phyloP scores from a whole-genome alignment of 2,888 invertebrate genomes.

The Trissoscelio sp. region DNA sequence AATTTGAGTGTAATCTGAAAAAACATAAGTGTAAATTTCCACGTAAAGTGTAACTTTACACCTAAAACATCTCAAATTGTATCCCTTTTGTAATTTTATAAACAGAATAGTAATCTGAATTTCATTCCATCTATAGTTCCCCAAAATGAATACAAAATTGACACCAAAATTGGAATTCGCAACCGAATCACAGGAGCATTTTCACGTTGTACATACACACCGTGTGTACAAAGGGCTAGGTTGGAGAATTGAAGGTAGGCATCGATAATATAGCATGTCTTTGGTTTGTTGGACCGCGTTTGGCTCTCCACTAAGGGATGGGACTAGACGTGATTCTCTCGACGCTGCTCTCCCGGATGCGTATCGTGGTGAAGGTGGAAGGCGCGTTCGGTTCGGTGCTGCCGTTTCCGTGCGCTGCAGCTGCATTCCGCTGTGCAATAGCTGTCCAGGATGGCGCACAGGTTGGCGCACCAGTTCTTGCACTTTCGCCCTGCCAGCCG shows the following conservation, averaged over 20 bases:
- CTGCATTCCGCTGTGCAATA: slow-evolving; percentile 57
- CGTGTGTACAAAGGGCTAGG: slow-evolving; percentile 81
- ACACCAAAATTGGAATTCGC: too few species aligned
- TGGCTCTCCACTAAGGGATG: slow-evolving; percentile 81
- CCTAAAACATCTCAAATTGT: too few species aligned
- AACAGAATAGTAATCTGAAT: too few species aligned
- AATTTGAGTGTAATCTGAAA: too few species aligned
- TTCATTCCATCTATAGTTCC: too few species aligned
- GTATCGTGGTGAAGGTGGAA: slow-evolving; percentile 81
- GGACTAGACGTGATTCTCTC: slow-evolving; percentile 83
- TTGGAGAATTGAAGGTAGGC: slow-evolving; percentile 77
- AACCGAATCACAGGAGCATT: too few species aligned
- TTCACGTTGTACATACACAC: slow-evolving; percentile 72
- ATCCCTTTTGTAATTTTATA: too few species aligned
- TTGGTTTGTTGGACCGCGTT: slow-evolving; percentile 58
- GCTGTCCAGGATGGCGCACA: slow-evolving; percentile 69
- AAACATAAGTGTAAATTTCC: too few species aligned
- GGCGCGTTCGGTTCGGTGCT: slow-evolving; percentile 74
- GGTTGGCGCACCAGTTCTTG: slow-evolving; percentile 70
- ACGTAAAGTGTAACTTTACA: too few species aligned
- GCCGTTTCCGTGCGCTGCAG: slow-evolving; percentile 55
- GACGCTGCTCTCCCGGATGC: slow-evolving; percentile 83
- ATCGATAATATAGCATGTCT: slow-evolving; percentile 61
- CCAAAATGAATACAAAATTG: too few species aligned
- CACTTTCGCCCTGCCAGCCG: slow-evolving; percentile 79